phyloP scores from a whole-genome alignment of 35 echinoderm and acorn worm species.

The Ptychodera flava region DNA sequence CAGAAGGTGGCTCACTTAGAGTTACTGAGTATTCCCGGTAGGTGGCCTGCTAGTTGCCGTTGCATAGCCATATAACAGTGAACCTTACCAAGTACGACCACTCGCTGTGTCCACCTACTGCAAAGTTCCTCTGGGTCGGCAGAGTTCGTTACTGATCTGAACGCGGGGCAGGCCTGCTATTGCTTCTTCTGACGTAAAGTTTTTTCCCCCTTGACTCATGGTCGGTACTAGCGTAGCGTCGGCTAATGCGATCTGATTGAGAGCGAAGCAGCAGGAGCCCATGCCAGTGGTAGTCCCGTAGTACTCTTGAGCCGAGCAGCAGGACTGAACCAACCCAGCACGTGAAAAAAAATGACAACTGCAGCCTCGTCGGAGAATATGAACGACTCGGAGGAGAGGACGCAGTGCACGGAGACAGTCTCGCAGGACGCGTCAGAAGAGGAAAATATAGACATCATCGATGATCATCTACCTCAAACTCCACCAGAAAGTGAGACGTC shows the following conservation, averaged over 20 bases:
- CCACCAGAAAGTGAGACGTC: neutral
- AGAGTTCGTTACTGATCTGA: neutral
- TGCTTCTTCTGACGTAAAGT: neutral
- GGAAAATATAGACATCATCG: neutral
- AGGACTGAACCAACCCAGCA: neutral
- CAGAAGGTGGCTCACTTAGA: neutral
- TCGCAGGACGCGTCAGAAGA: neutral
- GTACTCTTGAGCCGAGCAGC: too few species aligned
- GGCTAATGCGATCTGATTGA: neutral
- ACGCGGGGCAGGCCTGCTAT: neutral
- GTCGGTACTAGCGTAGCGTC: neutral
- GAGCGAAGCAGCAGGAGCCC: too few species aligned
- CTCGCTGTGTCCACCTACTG: neutral
- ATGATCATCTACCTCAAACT: neutral
- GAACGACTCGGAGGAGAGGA: neutral
- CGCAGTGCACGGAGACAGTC: neutral
- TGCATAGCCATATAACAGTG: neutral
- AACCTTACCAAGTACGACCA: neutral
- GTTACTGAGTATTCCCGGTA: neutral
- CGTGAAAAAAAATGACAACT: neutral
- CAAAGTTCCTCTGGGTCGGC: neutral
- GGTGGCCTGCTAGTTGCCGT: neutral
- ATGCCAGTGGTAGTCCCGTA: too few species aligned
- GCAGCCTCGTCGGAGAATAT: neutral
- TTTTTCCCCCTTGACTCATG: neutral